Base-by-base conservation (phyloP, 2,113 vertebrate species). In the Sander vitreus region DNA sequence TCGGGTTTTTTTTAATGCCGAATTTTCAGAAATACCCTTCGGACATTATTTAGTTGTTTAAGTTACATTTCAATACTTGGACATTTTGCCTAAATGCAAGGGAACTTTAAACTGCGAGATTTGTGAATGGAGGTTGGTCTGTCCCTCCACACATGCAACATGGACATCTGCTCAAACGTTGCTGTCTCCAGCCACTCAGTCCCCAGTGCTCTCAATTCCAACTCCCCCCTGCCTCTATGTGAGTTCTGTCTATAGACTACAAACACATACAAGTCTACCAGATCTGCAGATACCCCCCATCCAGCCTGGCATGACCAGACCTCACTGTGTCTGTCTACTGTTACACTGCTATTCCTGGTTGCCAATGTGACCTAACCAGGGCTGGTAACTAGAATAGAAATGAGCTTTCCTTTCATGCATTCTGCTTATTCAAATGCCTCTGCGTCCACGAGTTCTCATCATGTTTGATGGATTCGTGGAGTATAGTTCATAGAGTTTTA, bases 271-370 rank as follows among this genome's bases (percentile, higher is more conserved):
- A 81, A 47, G 80, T 78, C 80, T 86, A 79, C 85, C 82, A 77
- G 88, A 33, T 70, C 80, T 75, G 71, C 77, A 72, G 68, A 65
- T 50, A 55, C 57, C 80, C 77, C 72, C 69, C 47, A 30, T 43
- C 30, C 80, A 51, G 66, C n/a, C 78, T 85, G 88, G 81, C 93
- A 87, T 80, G 75, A 84, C 74, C 84, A 70, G 85, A 87, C 80
- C 76, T 76, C 65, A 25, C 80, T 51, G 77, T 73, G 81, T 87
- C 69, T 87, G 89, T 92, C 88, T 95, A 93, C 88, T 84, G 92
- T 95, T 95, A 92, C 95, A 91, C 84, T 83, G 89, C 94, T 95
- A 93, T 95, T 95, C 90, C 90, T 94, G 92, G 91, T 81, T 80
- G 71, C 90, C 85, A 89, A 57, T 92, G 93, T 92, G 90, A 93